Evolutionary conservation across 2,888 invertebrate genomes (phyloP).

Genomic region (Parnassius glacialis): DNA sequence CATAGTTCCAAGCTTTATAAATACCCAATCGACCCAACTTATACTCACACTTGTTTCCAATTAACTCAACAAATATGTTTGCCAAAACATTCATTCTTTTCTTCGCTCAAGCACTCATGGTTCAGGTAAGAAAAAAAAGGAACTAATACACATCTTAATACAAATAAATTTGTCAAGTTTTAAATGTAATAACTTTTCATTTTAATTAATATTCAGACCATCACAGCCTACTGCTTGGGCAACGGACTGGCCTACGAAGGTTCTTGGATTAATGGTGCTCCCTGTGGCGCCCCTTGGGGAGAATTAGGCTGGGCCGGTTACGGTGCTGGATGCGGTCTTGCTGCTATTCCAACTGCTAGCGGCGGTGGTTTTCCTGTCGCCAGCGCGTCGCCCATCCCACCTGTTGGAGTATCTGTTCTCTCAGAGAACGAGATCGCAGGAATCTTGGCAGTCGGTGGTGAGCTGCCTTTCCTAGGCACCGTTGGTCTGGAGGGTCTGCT

Average conservation of each 20-base stretch:
- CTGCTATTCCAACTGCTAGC: slow-evolving; percentile 21
- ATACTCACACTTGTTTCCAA: slow-evolving; percentile 21
- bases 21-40: not conserved
- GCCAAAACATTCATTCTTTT: slow-evolving; percentile 28
- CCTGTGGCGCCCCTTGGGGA: slow-evolving; percentile 30
- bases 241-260: slow-evolving; percentile 24
- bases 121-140: slow-evolving; percentile 33
- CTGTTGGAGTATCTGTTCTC: too few relatives aligned
- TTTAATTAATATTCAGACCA: slow-evolving; percentile 13
- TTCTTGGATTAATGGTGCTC: slow-evolving; percentile 23
- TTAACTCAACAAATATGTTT: slow-evolving; percentile 35
- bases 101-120: slow-evolving; percentile 35
- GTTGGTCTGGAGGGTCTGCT: too few relatives aligned
- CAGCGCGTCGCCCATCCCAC: not conserved
- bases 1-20: not conserved
- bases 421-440: too few relatives aligned
- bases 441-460: too few relatives aligned
- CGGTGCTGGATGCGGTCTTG: slow-evolving; percentile 23
- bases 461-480: too few relatives aligned
- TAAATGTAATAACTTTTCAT: not conserved
- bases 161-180: too few relatives aligned
- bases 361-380: slow-evolving; percentile 37
- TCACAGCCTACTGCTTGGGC: slow-evolving; percentile 27
- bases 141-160: too few relatives aligned
- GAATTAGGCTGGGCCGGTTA: slow-evolving; percentile 14